Evolutionary conservation across 2,888 invertebrate genomes (phyloP), one percentile per base, ranked within the genome.

Genomic region (Drosophila phalerata): DNA sequence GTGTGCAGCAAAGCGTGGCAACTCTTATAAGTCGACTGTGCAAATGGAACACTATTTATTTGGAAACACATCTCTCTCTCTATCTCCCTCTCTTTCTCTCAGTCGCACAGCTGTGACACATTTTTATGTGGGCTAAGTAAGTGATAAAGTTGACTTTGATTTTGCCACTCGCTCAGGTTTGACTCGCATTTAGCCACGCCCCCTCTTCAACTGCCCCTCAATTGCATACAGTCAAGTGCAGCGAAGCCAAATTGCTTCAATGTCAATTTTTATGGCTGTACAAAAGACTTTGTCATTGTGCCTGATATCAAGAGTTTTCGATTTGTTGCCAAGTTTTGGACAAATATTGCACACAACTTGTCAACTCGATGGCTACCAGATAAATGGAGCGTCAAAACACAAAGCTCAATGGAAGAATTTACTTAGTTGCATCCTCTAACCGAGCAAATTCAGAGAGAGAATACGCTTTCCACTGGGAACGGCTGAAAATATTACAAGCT

Each of bases 61-160:
- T 73, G 69, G 68, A 13, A 15, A 15, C 37, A 43, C 28, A 17
- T 15, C 25, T 25, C 25, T 25, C 25, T 25, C 25, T 1, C 19
- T 10, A 5, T 17, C 1, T 10, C 17, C 10, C 53, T 48, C 11
- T 28, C 40, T 60, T 19, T 42, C 13, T 51, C 17, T 28, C 11
- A 48, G 13, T 51, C 28, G 3, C 60, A 38, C 62, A 72, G 65
- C 60, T 66, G 70, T 63, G 74, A 65, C 69, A 65, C 55, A 65
- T 73, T 76, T 34, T 81, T 79, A 72, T 79, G 69, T 66, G 57
- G 60, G 69, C 73, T 79, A 84, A 87, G 85, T 84, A 81, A 82
- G 86, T 83, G 86, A 86, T 88, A 88, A 86, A 87, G 77, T 72
- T 76, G 76, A 80, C 78, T 85, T 82, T 83, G 85, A 85, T 83